Evolutionary conservation across 2,888 invertebrate species (phyloP), one percentile per base, ranked within the genome.

Genomic region (Chalcosyrphus nemorum): DNA sequence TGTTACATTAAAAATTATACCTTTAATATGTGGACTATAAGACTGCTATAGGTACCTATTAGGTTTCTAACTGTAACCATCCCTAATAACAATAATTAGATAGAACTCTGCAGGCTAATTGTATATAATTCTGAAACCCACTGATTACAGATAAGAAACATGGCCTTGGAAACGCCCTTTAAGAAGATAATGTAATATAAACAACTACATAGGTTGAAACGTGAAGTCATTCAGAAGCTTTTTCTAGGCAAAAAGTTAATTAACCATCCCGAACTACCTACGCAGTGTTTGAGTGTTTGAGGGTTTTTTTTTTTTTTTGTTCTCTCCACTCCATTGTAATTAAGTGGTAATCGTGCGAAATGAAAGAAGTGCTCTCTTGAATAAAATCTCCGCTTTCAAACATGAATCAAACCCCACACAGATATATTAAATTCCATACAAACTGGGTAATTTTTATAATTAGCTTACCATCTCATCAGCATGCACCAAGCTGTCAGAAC

Each of bases 331-430:
- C 52, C 17, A 59, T 47, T 61, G 45, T 74, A 61, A 80, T 80
- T 80, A 72, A 80, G 66, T 54, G 45, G 61, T 68, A 74, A 59
- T 74, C 68, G 66, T 66, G 72, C 65, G 74, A 45, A 54, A 47
- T 29, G 27, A n/a, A 35, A 47, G 45, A 66, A 50, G 24, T 15
- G 24, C 13, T 29, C 56, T 13, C 59, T 38, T 35, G 11, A 59
- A 50, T 15, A 24, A 41, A 50, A 17, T n/a, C 29, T 38, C 17
- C 27, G 21, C 29, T 24, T 38, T 50, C 11, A 32, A 43, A 43
- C 24, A 38, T 35, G 63, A 71, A 21, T 11, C 17, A 45, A 11
- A 17, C 32, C 15, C 11, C 7, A 63, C 24, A 56, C 38, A 75
- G 38, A 63, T 75, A 32, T 68, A 59, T 72, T 56, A 21, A 57